phyloP scores from a whole-genome alignment of 2,797 vertebrate genomes.

The Babyrousa celebensis region DNA sequence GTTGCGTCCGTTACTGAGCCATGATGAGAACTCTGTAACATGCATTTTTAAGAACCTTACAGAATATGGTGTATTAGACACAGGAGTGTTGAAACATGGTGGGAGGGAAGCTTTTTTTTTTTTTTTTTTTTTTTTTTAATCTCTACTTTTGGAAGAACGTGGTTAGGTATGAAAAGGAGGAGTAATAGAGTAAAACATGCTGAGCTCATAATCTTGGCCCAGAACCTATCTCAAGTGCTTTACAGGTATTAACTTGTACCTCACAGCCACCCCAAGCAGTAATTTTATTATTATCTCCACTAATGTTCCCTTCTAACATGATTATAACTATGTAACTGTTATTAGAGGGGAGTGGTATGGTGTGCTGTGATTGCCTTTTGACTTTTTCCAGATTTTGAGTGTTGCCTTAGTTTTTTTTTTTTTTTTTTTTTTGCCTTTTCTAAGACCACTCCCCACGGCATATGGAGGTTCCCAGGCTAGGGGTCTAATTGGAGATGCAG shows the following conservation, averaged over 20 bases:
- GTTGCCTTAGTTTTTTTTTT: not conserved
- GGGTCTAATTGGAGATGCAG: too few relatives aligned
- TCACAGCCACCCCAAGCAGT: not conserved
- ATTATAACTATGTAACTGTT: rapidly evolving
- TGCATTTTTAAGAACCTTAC: not conserved
- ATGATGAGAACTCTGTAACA: too few relatives aligned
- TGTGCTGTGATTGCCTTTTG: not conserved
- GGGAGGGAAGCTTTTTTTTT: not conserved
- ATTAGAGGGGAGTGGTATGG: not conserved
- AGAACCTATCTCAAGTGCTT: not conserved
- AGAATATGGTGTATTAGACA: not conserved
- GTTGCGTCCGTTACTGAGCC: too few relatives aligned
- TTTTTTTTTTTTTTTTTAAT: too few relatives aligned
- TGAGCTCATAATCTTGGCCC: not conserved
- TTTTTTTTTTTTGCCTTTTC: not conserved
- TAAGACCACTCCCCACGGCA: too few relatives aligned
- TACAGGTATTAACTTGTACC: not conserved
- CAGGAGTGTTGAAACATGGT: not conserved
- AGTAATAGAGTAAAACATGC: rapidly evolving
- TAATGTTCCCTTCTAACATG: rapidly evolving
- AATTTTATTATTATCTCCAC: not conserved
- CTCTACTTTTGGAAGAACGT: not conserved
- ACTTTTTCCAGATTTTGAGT: not conserved
- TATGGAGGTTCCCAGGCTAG: too few relatives aligned
- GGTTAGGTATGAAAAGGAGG: not conserved